Evolutionary conservation across 2,113 vertebrate species (phyloP).

Genomic region (Stercorarius parasiticus): DNA sequence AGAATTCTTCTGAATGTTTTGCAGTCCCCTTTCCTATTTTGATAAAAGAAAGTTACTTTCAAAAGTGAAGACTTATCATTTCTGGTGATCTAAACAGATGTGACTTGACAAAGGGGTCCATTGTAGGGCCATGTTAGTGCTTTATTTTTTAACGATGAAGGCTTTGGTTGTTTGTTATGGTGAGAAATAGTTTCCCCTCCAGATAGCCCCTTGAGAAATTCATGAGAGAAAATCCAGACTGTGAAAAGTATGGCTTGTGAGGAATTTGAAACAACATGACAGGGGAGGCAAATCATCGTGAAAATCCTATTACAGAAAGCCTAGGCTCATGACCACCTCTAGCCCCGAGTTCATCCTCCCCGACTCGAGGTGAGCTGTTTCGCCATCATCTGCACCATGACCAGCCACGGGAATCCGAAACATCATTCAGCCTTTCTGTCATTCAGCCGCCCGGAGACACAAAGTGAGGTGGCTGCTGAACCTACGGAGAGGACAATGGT

Average conservation of each 20-base stretch:
- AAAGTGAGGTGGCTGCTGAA: not conserved
- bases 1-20: not conserved
- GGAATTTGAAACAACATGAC: constrained; percentile 61
- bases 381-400: rapidly evolving
- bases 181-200: constrained; percentile 63
- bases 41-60: constrained; percentile 44
- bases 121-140: constrained; percentile 22
- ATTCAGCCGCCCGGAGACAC: not conserved
- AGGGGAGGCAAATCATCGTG: constrained; percentile 14
- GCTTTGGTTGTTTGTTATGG: constrained; percentile 64
- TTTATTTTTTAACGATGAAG: constrained; percentile 56
- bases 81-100: constrained; percentile 64
- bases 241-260: constrained; percentile 62
- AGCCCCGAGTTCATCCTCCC: not conserved
- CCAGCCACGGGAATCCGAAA: not conserved
- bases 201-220: constrained; percentile 65
- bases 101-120: constrained; percentile 45
- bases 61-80: constrained; percentile 44
- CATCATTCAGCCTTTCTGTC: not conserved
- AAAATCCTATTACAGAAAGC: not conserved
- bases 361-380: not conserved
- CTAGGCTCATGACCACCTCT: not conserved
- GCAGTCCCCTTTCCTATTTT: not conserved
- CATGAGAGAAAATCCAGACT: constrained; percentile 62
- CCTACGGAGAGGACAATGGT: not conserved